Conservation (phyloP, 2,113 vertebrate species). For the Phoxinus phoxinus region DNA sequence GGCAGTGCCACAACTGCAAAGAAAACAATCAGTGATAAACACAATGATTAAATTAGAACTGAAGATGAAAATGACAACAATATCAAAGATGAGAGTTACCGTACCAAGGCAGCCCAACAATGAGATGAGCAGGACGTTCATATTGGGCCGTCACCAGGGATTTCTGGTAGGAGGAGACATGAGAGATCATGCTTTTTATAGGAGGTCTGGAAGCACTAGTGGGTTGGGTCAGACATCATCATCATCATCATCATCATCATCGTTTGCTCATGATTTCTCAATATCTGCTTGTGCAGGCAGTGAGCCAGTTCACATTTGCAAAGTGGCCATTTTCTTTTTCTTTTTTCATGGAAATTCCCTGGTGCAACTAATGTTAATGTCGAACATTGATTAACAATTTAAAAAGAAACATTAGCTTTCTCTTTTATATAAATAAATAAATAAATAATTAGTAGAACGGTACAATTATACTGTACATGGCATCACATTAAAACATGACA, state of each 20-base stretch:
- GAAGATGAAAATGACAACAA: not conserved
- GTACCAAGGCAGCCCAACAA: constrained; percentile 75
- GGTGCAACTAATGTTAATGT: not conserved
- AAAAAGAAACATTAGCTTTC: not conserved
- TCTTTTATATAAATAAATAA: not conserved
- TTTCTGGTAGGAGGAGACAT: constrained; percentile 32
- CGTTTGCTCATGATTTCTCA: constrained; percentile 69
- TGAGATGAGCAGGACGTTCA: constrained; percentile 67
- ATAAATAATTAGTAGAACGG: not conserved
- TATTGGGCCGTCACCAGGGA: constrained; percentile 52
- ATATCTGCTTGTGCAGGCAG: constrained; percentile 36
- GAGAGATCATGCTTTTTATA: constrained; percentile 65
- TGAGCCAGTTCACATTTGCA: not conserved
- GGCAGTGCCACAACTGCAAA: constrained; percentile 49
- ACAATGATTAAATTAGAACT: not conserved
- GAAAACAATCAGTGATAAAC: not conserved
- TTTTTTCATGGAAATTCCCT: not conserved
- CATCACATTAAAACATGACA: not conserved
- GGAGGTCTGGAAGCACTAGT: constrained; percentile 21
- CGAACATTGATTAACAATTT: not conserved
- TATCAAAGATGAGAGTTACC: constrained; percentile 64
- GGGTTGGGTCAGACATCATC: constrained; percentile 21
- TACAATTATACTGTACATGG: not conserved
- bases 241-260: not conserved
- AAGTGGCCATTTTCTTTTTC: not conserved